phyloP scores from a whole-genome alignment of 2,888 invertebrate species.

The Drosophila mettleri region DNA sequence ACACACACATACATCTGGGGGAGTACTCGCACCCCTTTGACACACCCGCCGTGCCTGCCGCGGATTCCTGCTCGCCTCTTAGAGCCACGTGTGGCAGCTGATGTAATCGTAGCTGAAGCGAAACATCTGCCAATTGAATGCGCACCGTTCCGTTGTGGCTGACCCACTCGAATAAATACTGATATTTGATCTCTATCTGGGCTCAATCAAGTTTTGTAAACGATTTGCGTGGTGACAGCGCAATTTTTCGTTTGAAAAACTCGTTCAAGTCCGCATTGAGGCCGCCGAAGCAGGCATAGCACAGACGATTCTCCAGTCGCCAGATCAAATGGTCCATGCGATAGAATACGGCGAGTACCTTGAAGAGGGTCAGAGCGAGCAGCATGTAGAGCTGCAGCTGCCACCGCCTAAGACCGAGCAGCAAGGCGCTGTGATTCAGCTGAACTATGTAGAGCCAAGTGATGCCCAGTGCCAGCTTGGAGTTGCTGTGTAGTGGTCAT shows the following conservation, averaged over 20 bases:
- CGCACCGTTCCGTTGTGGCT: slow-evolving; percentile 13
- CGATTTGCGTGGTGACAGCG: slow-evolving; percentile 10
- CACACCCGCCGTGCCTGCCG: slow-evolving; percentile 6
- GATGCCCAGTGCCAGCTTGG: slow-evolving; percentile 59
- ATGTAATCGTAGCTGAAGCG: slow-evolving; percentile 55
- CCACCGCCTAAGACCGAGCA: slow-evolving; percentile 28
- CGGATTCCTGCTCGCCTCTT: slow-evolving; percentile 25
- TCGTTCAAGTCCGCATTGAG: slow-evolving; percentile 55
- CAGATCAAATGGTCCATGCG: slow-evolving; percentile 60
- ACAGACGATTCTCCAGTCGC: slow-evolving; percentile 50
- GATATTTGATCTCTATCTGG: slow-evolving; percentile 17
- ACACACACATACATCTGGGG: neutral
- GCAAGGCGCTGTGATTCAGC: slow-evolving; percentile 24
- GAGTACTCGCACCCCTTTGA: slow-evolving; percentile 18
- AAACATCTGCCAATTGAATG: slow-evolving; percentile 49
- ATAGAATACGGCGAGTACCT: slow-evolving; percentile 41
- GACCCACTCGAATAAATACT: slow-evolving; percentile 3
- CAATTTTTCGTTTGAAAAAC: slow-evolving; percentile 34
- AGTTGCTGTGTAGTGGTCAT: slow-evolving; percentile 47
- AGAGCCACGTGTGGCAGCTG: slow-evolving; percentile 33
- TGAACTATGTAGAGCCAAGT: slow-evolving; percentile 49
- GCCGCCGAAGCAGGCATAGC: slow-evolving; percentile 64
- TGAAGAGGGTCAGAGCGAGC: slow-evolving; percentile 41
- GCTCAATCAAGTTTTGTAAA: slow-evolving; percentile 52
- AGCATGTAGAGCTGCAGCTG: slow-evolving; percentile 48